Evolutionary conservation across 2,797 vertebrate species (phyloP), one percentile per base, ranked within the genome.

Genomic region (Rhinoraja longicauda): DNA sequence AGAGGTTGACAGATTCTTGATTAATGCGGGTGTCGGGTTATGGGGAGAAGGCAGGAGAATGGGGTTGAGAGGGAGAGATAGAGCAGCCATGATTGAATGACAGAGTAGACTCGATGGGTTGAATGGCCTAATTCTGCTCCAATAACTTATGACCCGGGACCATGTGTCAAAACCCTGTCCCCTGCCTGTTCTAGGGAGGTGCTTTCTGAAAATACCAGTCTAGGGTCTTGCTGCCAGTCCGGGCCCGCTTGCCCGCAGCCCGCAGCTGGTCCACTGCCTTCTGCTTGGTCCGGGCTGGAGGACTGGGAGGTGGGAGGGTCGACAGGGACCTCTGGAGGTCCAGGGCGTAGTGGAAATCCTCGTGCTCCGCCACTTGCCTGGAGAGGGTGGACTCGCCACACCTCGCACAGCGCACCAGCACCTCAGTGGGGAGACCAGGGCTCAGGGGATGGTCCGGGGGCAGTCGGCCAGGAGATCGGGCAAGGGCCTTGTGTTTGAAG

Each of bases 331-430:
- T 97, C 93, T 99, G 98, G 92, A 99, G 96, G 86, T 99, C 98
- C 93, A 98, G 90, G 73, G 99, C 99, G 94, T 98, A 99, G 94
- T 99, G 99, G 93, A 98, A 99, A 94, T 99, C 99, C 3, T 88
- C 95, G 93, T 99, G 99, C 95, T 99, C 99, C 0, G 98, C 97
- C 96, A 98, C 97, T 45, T 99, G 98, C 98, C 99, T 99, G 24
- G 96, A 96, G 57, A 95, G 94, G 93, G 99, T 95, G 0, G 97
- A 94, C 94, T 96, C 94, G 64, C 96, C 97, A 15, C 99, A 99
- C 93, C 96, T 97, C 70, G 98, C 97, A 94, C 99, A 99, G 24
- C 0, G 86, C 29, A 97, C 93, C 94, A 96, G 94, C 95, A 98
- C 97, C 75, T 97, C 97, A 90, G 36, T 0, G 79, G 93, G 92